These are phyloP conservation scores for Creontiades dilutus DNA, from an alignment of 2,888 invertebrate species.

Conservation along the genomic window DNA sequence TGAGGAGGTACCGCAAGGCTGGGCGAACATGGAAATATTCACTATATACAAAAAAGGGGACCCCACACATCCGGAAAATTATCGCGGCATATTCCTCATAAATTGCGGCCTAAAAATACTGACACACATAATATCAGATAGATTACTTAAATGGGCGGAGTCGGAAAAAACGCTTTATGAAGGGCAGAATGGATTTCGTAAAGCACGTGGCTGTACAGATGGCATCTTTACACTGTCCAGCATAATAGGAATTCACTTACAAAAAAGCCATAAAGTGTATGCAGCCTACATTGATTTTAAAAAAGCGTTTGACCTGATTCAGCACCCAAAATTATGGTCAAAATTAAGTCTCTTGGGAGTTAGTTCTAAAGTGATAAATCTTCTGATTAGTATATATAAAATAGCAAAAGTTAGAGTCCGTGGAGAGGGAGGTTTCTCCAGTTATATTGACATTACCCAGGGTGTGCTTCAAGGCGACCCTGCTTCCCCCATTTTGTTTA, in stretches of 20 bases:
- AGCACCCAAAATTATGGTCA: neutral
- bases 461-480: slow-evolving; percentile 25
- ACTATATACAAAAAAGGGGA: neutral
- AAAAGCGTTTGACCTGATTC: neutral
- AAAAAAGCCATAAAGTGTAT: neutral
- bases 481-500: neutral
- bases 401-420: neutral
- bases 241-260: neutral
- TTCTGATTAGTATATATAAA: neutral
- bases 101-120: slow-evolving; percentile 3
- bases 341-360: neutral
- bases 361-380: neutral
- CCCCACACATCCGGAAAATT: neutral
- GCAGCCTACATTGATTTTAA: neutral
- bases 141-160: neutral
- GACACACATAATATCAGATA: neutral
- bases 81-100: neutral
- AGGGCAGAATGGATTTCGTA: slow-evolving; percentile 40
- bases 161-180: neutral
- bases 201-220: neutral
- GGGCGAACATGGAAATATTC: slow-evolving; percentile 6
- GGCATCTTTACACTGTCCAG: slow-evolving; percentile 8
- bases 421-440: neutral
- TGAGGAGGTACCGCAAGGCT: neutral
- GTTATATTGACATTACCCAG: neutral